phyloP scores from a whole-genome alignment of 2,797 vertebrate species.

The Paratrypauchen microcephalus region DNA sequence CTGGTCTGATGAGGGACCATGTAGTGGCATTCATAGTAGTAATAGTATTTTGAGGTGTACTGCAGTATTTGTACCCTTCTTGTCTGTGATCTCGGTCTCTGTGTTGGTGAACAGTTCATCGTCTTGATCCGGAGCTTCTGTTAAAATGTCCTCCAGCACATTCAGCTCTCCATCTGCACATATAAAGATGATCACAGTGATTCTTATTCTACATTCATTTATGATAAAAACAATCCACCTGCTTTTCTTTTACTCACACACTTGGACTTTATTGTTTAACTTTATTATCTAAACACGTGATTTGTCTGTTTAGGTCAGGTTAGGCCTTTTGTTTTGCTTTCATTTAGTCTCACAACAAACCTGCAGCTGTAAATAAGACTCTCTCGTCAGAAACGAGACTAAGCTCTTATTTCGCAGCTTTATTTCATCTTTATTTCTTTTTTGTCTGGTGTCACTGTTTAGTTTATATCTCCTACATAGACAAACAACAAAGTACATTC shows the following conservation, averaged over 20 bases:
- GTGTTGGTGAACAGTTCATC: conserved; percentile 94
- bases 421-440: not conserved
- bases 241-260: too few relatives aligned
- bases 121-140: conserved; percentile 96
- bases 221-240: too few relatives aligned
- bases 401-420: not conserved
- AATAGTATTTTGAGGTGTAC: too few relatives aligned
- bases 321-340: not conserved
- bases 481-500: too few relatives aligned
- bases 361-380: not conserved
- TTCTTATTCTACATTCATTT: too few relatives aligned
- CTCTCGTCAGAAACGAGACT: not conserved
- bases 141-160: conserved; percentile 95
- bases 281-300: too few relatives aligned
- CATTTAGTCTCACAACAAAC: not conserved
- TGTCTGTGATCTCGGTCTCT: conserved; percentile 89
- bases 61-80: conserved; percentile 81
- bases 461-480: too few relatives aligned
- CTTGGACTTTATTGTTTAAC: too few relatives aligned
- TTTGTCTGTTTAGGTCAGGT: too few relatives aligned
- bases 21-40: too few relatives aligned
- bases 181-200: too few relatives aligned
- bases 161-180: conserved; percentile 91
- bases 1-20: too few relatives aligned
- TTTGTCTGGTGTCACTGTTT: not conserved